Base-by-base conservation (phyloP, 2,113 vertebrate genomes). In the Gymnocephalus cernua region DNA sequence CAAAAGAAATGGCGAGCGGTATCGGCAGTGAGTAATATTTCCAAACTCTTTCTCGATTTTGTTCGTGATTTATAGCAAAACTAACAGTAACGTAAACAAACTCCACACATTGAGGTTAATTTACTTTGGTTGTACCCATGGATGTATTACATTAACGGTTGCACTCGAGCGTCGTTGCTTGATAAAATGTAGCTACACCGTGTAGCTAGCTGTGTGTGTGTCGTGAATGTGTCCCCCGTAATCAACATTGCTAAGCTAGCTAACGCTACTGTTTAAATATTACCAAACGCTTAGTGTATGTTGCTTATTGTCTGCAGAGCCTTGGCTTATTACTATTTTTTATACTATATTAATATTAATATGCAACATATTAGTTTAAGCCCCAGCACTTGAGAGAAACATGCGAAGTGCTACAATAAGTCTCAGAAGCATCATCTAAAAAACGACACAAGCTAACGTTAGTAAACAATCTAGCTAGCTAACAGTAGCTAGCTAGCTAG, bases 1-100 rank as follows among this genome's bases (percentile, higher is more conserved):
- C 86, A 90, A 93, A 92, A 92, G 77, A 93, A 89, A 95, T 95
- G 95, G 89, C 95, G 90, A 93, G 93, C 80, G 94, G 95, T 51
- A 91, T 96, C 73, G 94, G 95, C 76, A 96, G 95, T 96, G 84
- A 95, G 95, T 95, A 85, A 50, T 66, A 44, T 84, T 77, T 77
- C 71, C 11, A 16, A 11, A 16, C 7, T 35, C 12, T 66, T 64
- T 62, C 1, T 67, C 2, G 2, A 9, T 25, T 48, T 65, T 21
- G 0, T 27, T 14, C 1, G 4, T 21, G 0, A 5, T 59, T 79
- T 16, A 11, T 0, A 7, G 14, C 4, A 25, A 4, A 13, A 7
- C 1, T 3, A 16, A 2, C 12, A n/a, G 2, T 0, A 38, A 38
- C 38, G 38, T 38, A n/a, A n/a, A 35, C 4, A 16, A 19, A 6